These are phyloP conservation scores for Penaeus monodon DNA, from an alignment of 2,888 invertebrate species.

Conservation along the genomic window DNA sequence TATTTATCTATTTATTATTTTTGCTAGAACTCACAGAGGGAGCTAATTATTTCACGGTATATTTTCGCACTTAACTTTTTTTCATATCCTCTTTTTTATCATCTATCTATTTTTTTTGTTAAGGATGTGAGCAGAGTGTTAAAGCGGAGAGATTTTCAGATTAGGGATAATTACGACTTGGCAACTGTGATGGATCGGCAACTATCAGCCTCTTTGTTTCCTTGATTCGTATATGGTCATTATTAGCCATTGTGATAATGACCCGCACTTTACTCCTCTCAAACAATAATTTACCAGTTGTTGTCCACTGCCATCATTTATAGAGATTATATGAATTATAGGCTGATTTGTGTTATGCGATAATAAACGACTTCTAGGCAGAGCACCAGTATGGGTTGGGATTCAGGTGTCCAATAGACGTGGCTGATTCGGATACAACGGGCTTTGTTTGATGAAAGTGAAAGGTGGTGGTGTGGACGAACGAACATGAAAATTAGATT, in stretches of 20 bases:
- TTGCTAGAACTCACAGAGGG: too few relatives aligned
- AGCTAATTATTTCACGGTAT: not conserved
- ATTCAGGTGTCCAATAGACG: too few relatives aligned
- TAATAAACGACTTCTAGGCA: too few relatives aligned
- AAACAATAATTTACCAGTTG: constrained; percentile 21
- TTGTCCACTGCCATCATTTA: constrained; percentile 22
- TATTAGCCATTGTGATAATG: constrained; percentile 2
- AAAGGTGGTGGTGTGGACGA: not conserved
- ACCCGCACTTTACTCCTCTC: not conserved
- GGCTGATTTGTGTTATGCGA: not conserved
- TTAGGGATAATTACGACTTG: not conserved
- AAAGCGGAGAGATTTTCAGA: not conserved
- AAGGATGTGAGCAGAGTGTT: not conserved
- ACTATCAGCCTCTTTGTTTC: not conserved
- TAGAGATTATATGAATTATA: not conserved
- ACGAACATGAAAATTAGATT: not conserved
- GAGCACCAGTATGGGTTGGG: too few relatives aligned
- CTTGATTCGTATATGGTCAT: constrained; percentile 23
- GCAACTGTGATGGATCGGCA: not conserved
- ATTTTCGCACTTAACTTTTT: not conserved
- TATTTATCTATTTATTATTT: not conserved
- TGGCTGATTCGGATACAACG: too few relatives aligned
- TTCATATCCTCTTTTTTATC: not conserved
- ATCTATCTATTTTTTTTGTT: not conserved
- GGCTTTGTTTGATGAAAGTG: not conserved